These are phyloP conservation scores for Peromyscus eremicus DNA, from an alignment of 2,797 vertebrate genomes.

Conservation along the genomic window DNA sequence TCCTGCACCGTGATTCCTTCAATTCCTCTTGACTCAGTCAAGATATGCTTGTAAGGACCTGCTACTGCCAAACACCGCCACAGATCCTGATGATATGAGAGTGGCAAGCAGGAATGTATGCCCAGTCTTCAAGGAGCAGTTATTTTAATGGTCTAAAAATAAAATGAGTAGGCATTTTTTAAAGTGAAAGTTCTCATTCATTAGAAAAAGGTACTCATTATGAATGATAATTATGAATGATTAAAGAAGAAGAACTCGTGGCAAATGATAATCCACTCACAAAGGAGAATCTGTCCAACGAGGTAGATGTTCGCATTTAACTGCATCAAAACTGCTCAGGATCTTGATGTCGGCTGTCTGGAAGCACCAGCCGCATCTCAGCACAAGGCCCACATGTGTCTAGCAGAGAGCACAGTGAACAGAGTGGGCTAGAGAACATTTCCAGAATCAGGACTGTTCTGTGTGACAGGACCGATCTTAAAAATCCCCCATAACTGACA, in stretches of 20 bases:
- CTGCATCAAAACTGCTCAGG: background rate
- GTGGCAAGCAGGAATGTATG: background rate
- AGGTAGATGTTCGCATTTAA: background rate
- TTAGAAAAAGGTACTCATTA: background rate
- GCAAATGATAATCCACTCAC: background rate
- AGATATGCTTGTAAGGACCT: background rate
- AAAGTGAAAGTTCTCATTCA: background rate
- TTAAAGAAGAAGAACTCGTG: background rate
- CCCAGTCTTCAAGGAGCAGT: background rate
- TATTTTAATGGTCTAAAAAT: background rate
- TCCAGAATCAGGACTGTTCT: background rate
- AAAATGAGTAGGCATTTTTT: background rate
- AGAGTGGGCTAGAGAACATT: rapidly evolving
- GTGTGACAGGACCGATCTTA: rapidly evolving
- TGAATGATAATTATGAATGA: background rate
- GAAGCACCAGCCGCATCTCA: background rate
- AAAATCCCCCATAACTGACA: background rate
- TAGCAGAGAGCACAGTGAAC: no score
- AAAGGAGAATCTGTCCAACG: background rate
- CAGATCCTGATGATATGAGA: background rate
- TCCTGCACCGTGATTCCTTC: background rate
- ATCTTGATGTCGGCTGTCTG: background rate
- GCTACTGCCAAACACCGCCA: background rate
- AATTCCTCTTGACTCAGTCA: background rate
- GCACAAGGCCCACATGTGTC: background rate